Percentiles rank a stretch among this genome's conserved stretches.
Conservation (phyloP, 2,797 vertebrate species). For the Melanotaenia trifasciata region DNA sequence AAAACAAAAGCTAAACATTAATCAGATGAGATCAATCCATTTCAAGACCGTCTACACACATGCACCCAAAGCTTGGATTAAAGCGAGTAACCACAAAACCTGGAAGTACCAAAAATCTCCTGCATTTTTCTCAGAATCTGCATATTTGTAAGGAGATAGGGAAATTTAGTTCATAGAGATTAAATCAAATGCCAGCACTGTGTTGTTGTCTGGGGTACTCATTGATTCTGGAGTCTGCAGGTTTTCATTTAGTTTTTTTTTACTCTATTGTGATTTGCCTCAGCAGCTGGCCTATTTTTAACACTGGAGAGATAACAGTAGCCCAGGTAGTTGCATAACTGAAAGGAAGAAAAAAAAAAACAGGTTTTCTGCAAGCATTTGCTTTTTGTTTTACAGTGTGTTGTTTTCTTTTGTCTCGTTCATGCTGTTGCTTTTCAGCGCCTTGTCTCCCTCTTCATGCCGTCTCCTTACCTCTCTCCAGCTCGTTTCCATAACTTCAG, state of each 20-base stretch:
- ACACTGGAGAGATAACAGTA: slow-evolving; percentile 38
- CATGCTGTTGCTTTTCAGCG: slow-evolving; percentile 18
- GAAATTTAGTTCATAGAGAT: neutral
- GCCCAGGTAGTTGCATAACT: slow-evolving; percentile 53
- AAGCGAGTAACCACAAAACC: neutral
- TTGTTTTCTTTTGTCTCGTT: slow-evolving; percentile 27
- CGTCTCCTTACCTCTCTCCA: slow-evolving; percentile 10
- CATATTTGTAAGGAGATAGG: neutral
- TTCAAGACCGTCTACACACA: neutral
- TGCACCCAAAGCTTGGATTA: neutral
- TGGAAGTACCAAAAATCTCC: neutral
- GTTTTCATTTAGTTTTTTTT: slow-evolving; percentile 29
- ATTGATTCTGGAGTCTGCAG: slow-evolving; percentile 42
- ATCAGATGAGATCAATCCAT: too few relatives aligned
- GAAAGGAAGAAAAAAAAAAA: slow-evolving; percentile 24
- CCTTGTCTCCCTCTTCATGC: slow-evolving; percentile 19
- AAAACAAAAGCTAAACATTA: too few relatives aligned
- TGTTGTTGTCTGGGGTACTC: slow-evolving; percentile 26
- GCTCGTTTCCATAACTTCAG: slow-evolving; percentile 32
- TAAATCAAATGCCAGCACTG: slow-evolving; percentile 4
- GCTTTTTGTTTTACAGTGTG: slow-evolving; percentile 30
- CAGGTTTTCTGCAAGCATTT: slow-evolving; percentile 40
- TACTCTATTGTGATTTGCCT: slow-evolving; percentile 54
- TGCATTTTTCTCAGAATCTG: neutral
- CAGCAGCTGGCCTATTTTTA: slow-evolving; percentile 64